Evolutionary conservation across 2,113 vertebrate genomes (phyloP).

Genomic region (Eretmochelys imbricata): DNA sequence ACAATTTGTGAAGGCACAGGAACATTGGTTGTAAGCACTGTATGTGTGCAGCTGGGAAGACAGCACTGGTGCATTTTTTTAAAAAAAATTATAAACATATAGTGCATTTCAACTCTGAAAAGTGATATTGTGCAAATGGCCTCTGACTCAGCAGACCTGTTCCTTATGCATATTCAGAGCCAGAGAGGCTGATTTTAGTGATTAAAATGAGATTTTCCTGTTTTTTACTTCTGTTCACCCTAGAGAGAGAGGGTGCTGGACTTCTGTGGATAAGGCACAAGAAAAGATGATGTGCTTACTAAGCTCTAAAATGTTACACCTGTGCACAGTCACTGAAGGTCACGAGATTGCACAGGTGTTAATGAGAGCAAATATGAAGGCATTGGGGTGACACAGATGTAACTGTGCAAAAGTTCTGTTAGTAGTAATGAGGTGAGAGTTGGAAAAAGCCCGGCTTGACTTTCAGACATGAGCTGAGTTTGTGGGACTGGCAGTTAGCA

Average conservation of each 20-base stretch:
- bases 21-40: not conserved
- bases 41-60: not conserved
- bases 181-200: not conserved
- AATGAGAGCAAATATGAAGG: not conserved
- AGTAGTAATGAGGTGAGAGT: not conserved
- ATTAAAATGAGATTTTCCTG: not conserved
- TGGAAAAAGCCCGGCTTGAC: not conserved
- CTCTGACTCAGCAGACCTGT: conserved; percentile 2
- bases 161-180: not conserved
- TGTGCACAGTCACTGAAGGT: not conserved
- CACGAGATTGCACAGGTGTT: not conserved
- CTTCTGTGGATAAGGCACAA: too few relatives aligned
- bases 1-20: not conserved
- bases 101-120: not conserved
- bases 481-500: not conserved
- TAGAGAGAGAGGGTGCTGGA: not conserved
- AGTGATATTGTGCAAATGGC: not conserved
- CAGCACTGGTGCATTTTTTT: not conserved
- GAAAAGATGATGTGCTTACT: not conserved
- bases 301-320: not conserved
- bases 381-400: not conserved
- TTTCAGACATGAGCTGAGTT: not conserved
- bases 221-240: accelerated
- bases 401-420: not conserved
- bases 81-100: not conserved